These are phyloP conservation scores for Philopotamus ludificatus DNA, from an alignment of 1,140 invertebrate species.

Conservation along the genomic window DNA sequence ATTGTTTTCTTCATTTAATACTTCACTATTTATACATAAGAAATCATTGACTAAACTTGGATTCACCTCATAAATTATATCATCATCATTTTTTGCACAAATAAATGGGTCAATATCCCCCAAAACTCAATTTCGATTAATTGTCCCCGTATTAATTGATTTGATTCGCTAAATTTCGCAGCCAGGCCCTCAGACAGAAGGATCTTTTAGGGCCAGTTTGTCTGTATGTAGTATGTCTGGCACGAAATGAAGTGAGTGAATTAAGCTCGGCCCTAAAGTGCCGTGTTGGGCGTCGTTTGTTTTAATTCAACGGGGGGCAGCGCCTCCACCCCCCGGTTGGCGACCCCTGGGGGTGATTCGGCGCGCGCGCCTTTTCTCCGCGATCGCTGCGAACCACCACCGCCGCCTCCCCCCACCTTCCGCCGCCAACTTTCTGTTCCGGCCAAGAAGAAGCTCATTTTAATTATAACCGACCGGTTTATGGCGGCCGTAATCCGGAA, in stretches of 20 bases:
- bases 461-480: conserved; percentile 42
- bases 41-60: too few species aligned
- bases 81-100: too few species aligned
- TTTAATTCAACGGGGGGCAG: conserved; percentile 38
- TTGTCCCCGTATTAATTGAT: too few species aligned
- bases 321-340: not conserved
- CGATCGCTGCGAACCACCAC: conserved; percentile 2
- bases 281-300: conserved; percentile 40
- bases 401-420: not conserved
- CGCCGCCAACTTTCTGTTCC: conserved; percentile 2
- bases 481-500: conserved; percentile 29
- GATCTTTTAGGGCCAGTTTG: conserved; percentile 17
- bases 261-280: conserved; percentile 41
- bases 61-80: too few species aligned
- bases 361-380: conserved; percentile 8
- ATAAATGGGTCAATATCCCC: too few species aligned
- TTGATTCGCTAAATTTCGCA: too few species aligned
- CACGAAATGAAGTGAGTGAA: conserved; percentile 42
- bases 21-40: too few species aligned
- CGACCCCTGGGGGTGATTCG: conserved; percentile 34
- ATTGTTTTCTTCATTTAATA: too few species aligned
- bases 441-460: conserved; percentile 34
- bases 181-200: not conserved
- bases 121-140: too few species aligned
- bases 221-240: conserved; percentile 15